Conservation (phyloP, 2,888 invertebrate genomes). For the Dendrolimus houi region DNA sequence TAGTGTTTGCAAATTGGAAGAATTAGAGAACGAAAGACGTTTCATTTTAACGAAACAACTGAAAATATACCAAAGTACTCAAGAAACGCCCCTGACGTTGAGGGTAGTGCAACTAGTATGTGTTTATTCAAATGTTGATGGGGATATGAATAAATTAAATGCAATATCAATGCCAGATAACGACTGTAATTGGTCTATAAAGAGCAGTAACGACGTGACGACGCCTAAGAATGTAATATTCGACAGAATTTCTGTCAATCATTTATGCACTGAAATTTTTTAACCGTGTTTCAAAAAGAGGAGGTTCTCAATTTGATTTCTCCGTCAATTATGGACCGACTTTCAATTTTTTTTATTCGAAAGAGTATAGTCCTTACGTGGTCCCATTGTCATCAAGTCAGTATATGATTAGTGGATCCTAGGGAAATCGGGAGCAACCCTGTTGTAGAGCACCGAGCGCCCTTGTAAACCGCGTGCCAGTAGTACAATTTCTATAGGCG, state of each 20-base stretch:
- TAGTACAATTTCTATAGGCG: no score
- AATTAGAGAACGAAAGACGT: slow-evolving; percentile 27
- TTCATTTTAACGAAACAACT: slow-evolving; percentile 37
- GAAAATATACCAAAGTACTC: slow-evolving; percentile 28
- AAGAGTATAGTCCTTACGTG: no score
- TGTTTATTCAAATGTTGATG: slow-evolving; percentile 58
- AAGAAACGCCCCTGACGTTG: slow-evolving; percentile 26
- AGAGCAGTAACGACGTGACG: slow-evolving; percentile 66
- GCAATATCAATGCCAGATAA: slow-evolving; percentile 74
- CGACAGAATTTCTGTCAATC: not conserved
- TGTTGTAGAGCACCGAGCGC: no score
- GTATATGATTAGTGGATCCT: no score
- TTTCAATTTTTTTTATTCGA: no score
- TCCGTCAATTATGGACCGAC: no score
- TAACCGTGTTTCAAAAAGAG: not conserved
- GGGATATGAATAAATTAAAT: slow-evolving; percentile 63
- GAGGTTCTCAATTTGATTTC: not conserved
- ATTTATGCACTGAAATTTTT: not conserved
- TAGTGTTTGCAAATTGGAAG: slow-evolving; percentile 15
- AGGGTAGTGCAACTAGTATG: slow-evolving; percentile 48
- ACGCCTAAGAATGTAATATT: slow-evolving; percentile 60
- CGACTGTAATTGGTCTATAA: slow-evolving; percentile 71
- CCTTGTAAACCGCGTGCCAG: no score
- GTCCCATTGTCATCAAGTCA: no score
- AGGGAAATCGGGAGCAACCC: no score